phyloP scores from a whole-genome alignment of 2,797 vertebrate species.

The Gorsachius magnificus region DNA sequence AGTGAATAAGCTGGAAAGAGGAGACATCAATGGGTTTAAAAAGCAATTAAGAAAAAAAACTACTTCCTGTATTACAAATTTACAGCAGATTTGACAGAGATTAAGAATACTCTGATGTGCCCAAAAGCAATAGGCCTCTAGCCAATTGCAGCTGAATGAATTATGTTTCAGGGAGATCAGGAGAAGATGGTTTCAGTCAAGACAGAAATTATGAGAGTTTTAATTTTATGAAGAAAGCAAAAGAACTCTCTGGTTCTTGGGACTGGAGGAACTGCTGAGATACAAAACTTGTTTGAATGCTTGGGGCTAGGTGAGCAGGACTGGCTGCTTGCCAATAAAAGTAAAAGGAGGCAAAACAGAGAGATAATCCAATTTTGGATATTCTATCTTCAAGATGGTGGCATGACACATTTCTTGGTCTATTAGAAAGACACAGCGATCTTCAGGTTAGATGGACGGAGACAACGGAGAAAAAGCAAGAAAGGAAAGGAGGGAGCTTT shows the following conservation, averaged over 20 bases:
- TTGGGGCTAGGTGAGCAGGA: neutral
- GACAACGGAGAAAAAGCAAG: neutral
- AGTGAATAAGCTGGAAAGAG: neutral
- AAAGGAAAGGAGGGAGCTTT: neutral
- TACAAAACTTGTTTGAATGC: neutral
- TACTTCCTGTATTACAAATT: neutral
- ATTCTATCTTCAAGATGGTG: neutral
- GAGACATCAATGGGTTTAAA: neutral
- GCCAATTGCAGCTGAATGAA: neutral
- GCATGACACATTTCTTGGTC: neutral
- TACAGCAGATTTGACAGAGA: neutral
- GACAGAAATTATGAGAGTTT: neutral
- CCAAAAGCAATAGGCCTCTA: neutral
- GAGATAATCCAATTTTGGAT: neutral
- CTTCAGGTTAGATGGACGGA: neutral
- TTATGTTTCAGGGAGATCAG: neutral
- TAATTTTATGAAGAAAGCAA: neutral
- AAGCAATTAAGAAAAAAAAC: neutral
- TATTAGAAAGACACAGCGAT: neutral
- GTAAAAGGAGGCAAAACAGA: neutral
- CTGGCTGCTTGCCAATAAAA: neutral
- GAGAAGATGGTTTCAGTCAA: neutral
- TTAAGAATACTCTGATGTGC: neutral
- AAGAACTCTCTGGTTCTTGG: neutral
- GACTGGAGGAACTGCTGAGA: neutral